Percentiles rank a stretch among this genome's conserved stretches.
Conservation (phyloP, 2,797 vertebrate genomes). For the Eulemur coronatus region DNA sequence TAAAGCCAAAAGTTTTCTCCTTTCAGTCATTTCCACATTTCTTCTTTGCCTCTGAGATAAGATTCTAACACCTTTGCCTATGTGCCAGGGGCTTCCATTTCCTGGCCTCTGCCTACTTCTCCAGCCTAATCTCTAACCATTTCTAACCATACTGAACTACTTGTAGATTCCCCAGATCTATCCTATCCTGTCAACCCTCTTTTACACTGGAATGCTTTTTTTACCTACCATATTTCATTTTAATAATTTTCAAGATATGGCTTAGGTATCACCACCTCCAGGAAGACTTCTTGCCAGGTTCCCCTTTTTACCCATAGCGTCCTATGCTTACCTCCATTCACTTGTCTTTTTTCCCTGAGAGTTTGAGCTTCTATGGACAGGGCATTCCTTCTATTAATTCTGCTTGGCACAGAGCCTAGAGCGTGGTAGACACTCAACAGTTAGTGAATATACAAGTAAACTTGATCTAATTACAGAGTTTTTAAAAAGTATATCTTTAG, state of each 20-base stretch:
- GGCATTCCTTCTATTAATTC: constrained; percentile 9
- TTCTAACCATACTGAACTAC: background rate
- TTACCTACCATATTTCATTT: background rate
- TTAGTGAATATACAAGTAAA: constrained; percentile 38
- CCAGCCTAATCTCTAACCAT: background rate
- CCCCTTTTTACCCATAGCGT: background rate
- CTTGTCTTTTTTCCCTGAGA: background rate
- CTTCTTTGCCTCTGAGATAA: constrained; percentile 17
- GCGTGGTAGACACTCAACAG: background rate
- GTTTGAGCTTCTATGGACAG: background rate
- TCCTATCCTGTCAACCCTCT: background rate
- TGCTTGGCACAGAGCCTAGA: constrained; percentile 11
- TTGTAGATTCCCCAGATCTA: background rate
- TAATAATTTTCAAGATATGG: background rate
- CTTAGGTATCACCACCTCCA: background rate
- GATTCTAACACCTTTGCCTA: background rate
- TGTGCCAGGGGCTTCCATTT: background rate
- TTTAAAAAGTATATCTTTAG: background rate
- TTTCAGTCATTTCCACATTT: background rate
- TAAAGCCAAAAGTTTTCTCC: background rate
- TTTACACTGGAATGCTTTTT: constrained; percentile 18
- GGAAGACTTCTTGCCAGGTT: background rate
- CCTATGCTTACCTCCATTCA: background rate
- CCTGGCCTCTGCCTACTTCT: background rate
- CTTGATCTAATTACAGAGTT: constrained; percentile 30